These are phyloP conservation scores for Thecocarcelia acutangulata DNA, from an alignment of 2,888 invertebrate genomes.

Conservation along the genomic window DNA sequence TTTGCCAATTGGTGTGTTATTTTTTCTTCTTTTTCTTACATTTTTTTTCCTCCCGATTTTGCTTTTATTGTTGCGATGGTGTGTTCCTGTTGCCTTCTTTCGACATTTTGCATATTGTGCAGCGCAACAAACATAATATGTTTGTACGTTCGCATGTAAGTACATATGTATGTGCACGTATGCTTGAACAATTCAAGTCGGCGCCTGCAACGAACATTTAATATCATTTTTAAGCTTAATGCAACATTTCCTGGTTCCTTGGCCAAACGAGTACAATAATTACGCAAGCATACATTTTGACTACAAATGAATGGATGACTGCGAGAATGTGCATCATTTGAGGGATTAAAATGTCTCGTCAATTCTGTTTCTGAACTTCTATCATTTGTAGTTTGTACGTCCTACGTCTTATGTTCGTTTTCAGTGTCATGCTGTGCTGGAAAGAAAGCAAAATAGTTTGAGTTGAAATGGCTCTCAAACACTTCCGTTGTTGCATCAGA, in stretches of 20 bases:
- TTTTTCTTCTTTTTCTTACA: constrained; percentile 28
- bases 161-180: neutral
- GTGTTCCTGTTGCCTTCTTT: constrained; percentile 47
- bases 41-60: constrained; percentile 28
- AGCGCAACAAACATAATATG: neutral
- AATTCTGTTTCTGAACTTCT: constrained; percentile 10
- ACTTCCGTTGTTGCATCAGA: constrained; percentile 62
- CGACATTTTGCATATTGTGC: constrained; percentile 67
- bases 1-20: constrained; percentile 67
- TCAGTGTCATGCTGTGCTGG: constrained; percentile 64
- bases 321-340: constrained; percentile 52
- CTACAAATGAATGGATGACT: neutral
- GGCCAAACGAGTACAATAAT: neutral
- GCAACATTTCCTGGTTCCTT: constrained; percentile 64
- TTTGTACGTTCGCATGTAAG: neutral
- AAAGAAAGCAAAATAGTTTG: constrained; percentile 32
- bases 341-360: constrained; percentile 62
- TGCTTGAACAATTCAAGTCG: neutral
- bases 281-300: neutral
- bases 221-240: constrained; percentile 39
- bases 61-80: constrained; percentile 17
- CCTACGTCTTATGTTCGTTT: constrained; percentile 40
- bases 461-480: constrained; percentile 56
- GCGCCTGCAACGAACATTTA: no score
- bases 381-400: constrained; percentile 12